Conservation (phyloP, 2,113 vertebrate genomes). For the Muntiacus reevesi region DNA sequence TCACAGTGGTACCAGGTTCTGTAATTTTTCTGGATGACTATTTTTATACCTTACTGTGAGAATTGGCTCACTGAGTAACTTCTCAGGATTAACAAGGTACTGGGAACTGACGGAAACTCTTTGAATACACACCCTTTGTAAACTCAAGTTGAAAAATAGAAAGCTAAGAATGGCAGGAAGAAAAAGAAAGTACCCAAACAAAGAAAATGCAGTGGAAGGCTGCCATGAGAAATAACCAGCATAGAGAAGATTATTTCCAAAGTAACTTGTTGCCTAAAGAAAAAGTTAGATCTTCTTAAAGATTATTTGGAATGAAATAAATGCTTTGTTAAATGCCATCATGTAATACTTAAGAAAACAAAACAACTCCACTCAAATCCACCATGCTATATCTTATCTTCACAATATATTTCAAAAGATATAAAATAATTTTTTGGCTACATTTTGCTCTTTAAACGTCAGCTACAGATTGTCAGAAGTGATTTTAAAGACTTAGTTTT, state of each 20-base stretch:
- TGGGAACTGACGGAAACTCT: slow-evolving; percentile 84
- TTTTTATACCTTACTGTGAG: slow-evolving; percentile 88
- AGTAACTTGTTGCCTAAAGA: slow-evolving; percentile 51
- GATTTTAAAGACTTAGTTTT: not conserved
- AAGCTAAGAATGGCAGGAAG: slow-evolving; percentile 89
- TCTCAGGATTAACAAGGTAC: slow-evolving; percentile 84
- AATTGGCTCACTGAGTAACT: slow-evolving; percentile 81
- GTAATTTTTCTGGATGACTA: slow-evolving; percentile 79
- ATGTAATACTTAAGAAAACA: slow-evolving; percentile 33
- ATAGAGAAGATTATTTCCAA: slow-evolving; percentile 69
- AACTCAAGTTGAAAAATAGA: slow-evolving; percentile 82
- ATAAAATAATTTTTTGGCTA: not conserved
- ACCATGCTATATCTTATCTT: not conserved
- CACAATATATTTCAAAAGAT: not conserved
- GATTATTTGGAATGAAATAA: not conserved
- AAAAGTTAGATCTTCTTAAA: slow-evolving; percentile 36
- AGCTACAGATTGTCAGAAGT: slow-evolving; percentile 14
- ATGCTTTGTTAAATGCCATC: slow-evolving; percentile 29
- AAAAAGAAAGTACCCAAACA: slow-evolving; percentile 84
- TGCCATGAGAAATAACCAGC: slow-evolving; percentile 82
- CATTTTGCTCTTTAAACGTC: slow-evolving; percentile 11
- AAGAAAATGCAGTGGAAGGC: slow-evolving; percentile 78
- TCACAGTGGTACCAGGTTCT: slow-evolving; percentile 72
- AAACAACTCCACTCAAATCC: not conserved
- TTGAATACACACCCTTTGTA: slow-evolving; percentile 82